Evolutionary conservation across 2,113 vertebrate genomes (phyloP).

Genomic region (Aleadryas rufinucha): DNA sequence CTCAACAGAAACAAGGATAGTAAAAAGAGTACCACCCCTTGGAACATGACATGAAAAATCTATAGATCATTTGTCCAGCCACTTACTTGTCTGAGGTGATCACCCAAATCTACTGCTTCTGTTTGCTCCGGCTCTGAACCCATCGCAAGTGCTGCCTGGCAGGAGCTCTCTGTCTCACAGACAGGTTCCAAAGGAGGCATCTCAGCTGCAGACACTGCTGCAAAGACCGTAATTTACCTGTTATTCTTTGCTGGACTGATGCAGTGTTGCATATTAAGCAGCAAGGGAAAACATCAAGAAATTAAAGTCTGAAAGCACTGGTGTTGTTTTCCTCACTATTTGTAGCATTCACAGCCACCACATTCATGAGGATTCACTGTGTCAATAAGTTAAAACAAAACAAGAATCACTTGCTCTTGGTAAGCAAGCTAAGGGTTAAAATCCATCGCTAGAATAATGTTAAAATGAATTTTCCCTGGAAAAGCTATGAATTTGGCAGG

Average conservation of each 20-base stretch:
- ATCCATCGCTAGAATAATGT: background rate
- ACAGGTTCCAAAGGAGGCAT: background rate
- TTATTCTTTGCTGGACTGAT: background rate
- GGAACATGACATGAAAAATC: background rate
- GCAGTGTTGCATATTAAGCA: slow-evolving; percentile 16
- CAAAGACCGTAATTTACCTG: background rate
- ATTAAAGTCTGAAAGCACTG: background rate
- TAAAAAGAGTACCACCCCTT: background rate
- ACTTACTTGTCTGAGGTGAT: slow-evolving; percentile 58
- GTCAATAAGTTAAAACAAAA: background rate
- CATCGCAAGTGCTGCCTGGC: background rate
- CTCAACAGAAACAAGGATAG: background rate
- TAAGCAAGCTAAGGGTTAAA: background rate
- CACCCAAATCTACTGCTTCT: background rate
- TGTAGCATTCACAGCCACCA: background rate
- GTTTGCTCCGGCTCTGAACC: background rate
- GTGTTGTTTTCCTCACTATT: background rate
- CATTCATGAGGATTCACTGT: background rate
- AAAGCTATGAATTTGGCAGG: background rate
- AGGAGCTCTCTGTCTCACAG: background rate
- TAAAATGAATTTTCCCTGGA: background rate
- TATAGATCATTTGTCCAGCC: background rate
- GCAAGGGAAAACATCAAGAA: background rate
- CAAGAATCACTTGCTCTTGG: background rate
- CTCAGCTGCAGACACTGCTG: background rate